A percentile compares a stretch with the other conserved stretches of the same genome.
These are phyloP conservation scores for Callithrix jacchus DNA, from an alignment of 2,113 vertebrate species.

Conservation along the genomic window DNA sequence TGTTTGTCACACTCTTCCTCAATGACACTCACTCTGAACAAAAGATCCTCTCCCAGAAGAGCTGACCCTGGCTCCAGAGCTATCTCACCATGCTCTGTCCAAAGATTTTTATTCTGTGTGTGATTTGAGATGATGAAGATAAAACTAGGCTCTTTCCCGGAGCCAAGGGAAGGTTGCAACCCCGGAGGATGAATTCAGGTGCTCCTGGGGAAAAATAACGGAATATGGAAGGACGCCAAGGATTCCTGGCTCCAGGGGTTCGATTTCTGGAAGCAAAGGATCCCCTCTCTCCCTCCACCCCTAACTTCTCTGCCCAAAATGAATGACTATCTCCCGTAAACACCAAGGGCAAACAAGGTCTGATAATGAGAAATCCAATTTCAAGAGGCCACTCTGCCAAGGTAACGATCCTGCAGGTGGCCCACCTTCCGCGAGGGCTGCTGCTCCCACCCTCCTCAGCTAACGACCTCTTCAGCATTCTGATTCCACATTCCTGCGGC, in stretches of 20 bases:
- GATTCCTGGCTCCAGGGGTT: accelerated
- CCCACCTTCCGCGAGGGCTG: accelerated
- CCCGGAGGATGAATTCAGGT: accelerated
- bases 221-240: neutral
- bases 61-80: accelerated
- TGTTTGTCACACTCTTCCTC: accelerated
- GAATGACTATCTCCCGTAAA: accelerated
- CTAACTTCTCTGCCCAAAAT: accelerated
- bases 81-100: accelerated
- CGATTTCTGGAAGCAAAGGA: neutral
- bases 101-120: accelerated
- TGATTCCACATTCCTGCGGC: accelerated
- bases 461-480: accelerated
- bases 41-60: neutral
- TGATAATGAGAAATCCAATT: neutral
- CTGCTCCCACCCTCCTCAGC: accelerated
- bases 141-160: accelerated
- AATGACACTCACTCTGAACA: accelerated
- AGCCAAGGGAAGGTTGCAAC: neutral
- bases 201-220: neutral
- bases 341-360: neutral
- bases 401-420: accelerated
- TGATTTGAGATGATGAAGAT: neutral
- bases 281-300: accelerated
- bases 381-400: neutral